Evolutionary conservation across 2,113 vertebrate genomes (phyloP), one percentile per base, ranked within the genome.

Genomic region (Prietella phreatophila): DNA sequence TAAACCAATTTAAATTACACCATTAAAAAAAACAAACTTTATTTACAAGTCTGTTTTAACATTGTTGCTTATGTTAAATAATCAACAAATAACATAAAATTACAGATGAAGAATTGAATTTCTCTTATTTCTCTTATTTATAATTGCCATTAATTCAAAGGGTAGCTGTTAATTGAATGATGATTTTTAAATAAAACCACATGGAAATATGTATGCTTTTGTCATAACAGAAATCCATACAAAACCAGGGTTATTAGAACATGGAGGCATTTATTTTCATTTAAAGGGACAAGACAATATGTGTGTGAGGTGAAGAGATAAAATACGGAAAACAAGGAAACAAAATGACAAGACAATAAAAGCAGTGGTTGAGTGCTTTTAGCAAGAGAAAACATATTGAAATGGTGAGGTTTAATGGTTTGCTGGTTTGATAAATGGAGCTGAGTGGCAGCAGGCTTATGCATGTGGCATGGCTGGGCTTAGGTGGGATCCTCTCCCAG

Each of bases 381-480:
- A 39, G 33, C 4, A 6, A n/a, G n/a, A 42, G 30, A 17, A 10
- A 39, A 56, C 63, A 69, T 82, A 36, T 67, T 67, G 20, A 58
- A 58, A 86, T 42, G 22, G n/a, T 5, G 17, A 53, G 58, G 14
- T 42, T 85, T 85, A 36, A n/a, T 85, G 36, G 75, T 80, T 55
- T 80, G 39, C n/a, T 86, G 75, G 10, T 33, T 80, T 86, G 47
- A 65, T 81, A 42, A 86, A 81, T 86, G 47, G 36, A 56, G 76
- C 42, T 67, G 76, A 86, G 65, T 85, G n/a, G 65, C 65, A 84
- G 39, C n/a, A 84, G 82, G 42, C 39, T 67, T 61, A 39, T 67
- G 42, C 39, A 84, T 30, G 67, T 84, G 83, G 50, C 47, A 30
- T 67, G 17, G 19, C 10, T 76, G 55, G 61, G 27, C 27, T 22